Evolutionary conservation across 2,888 invertebrate species (phyloP), one percentile per base, ranked within the genome.

Genomic region (Troides helena): DNA sequence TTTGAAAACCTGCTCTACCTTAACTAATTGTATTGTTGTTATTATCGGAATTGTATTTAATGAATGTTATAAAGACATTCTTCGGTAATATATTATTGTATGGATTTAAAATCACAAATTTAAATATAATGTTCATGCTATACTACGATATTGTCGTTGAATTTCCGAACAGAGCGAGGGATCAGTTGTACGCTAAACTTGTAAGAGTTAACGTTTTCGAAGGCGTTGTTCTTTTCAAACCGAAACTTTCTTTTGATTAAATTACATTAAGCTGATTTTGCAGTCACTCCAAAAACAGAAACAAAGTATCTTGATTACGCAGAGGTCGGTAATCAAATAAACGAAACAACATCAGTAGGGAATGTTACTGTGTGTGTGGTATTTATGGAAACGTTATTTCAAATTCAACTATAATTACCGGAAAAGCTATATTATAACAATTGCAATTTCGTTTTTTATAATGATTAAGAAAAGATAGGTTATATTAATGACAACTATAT

Each of bases 291-390:
- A 43, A 43, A 58, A 65, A 61, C 50, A 25, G 23, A 62, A 50
- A 50, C 66, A 66, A 66, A 66, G 59, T 30, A 60, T 50, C 30
- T 12, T 58, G 46, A 30, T 60, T 50, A 46, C 50, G 36, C 66
- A 66, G 59, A 50, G 59, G 58, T 59, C 46, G 18, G 59, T 65
- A 65, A 65, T 65, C 65, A 65, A 65, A 65, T 65, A 57, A 65
- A 57, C 23, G 58, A 58, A 65, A 58, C 65, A 43, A 65, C 57
- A 58, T 58, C 43, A 58, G 43, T 18, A 56, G 56, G 64, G 36
- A 57, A 65, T 65, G 56, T 57, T 57, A 57, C 58, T 57, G 23
- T 43, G 57, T 25, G 57, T 58, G 21, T 14, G 23, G 12, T 58
- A n/a, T 14, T 58, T 58, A 58, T 23, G 4, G 10, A 4, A 58